Evolutionary conservation across 2,113 vertebrate species (phyloP).

Genomic region (Boulengeromyrus knoepffleri): DNA sequence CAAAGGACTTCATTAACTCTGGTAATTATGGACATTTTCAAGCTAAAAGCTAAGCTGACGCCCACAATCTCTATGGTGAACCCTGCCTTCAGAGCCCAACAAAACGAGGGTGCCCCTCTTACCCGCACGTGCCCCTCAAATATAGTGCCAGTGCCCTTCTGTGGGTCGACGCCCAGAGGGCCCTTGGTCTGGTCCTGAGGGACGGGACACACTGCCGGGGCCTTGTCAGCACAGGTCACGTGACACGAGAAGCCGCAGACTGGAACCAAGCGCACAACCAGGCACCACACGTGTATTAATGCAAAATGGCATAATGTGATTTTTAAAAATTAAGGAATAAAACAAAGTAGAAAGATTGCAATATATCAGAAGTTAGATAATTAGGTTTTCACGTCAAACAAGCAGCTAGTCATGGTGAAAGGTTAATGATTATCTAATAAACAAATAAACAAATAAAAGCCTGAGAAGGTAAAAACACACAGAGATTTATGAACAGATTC

Average conservation of each 20-base stretch:
- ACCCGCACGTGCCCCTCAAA: slow-evolving; percentile 92
- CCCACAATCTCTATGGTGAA: background rate
- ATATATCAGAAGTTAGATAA: background rate
- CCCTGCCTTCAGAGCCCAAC: background rate
- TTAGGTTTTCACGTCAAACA: background rate
- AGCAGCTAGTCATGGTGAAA: background rate
- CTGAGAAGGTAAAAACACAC: background rate
- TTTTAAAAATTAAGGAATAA: background rate
- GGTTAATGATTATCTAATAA: too few relatives aligned
- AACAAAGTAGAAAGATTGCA: background rate
- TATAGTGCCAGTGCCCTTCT: slow-evolving; percentile 90
- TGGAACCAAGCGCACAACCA: slow-evolving; percentile 30
- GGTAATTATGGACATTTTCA: background rate
- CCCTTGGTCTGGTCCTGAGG: slow-evolving; percentile 92
- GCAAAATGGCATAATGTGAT: background rate
- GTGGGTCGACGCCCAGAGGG: slow-evolving; percentile 88
- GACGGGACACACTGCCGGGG: slow-evolving; percentile 85
- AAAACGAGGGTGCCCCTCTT: slow-evolving; percentile 37
- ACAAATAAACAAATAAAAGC: background rate
- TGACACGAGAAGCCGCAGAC: slow-evolving; percentile 96
- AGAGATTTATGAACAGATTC: background rate
- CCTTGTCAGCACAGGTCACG: slow-evolving; percentile 95
- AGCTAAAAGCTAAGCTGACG: background rate
- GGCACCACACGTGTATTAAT: background rate
- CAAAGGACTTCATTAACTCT: background rate